A percentile compares a stretch with the other conserved stretches of the same genome.
Evolutionary conservation across 1,140 invertebrate genomes (phyloP).

Genomic region (Eulimnadia texana): DNA sequence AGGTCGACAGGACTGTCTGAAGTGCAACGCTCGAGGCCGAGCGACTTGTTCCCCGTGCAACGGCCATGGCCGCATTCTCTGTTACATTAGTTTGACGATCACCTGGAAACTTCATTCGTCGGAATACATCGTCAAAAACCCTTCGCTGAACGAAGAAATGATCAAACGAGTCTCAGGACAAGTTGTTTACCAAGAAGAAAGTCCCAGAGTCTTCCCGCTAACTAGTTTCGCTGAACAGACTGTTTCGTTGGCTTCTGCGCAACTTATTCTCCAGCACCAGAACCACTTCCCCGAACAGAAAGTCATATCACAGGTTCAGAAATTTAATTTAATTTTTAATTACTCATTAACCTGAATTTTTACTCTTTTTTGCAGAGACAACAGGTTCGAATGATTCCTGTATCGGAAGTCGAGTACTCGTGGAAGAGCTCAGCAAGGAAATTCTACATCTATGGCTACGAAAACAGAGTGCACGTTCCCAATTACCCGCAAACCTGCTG

Average conservation of each 20-base stretch:
- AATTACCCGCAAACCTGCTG: constrained; percentile 41
- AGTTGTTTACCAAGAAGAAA: constrained; percentile 37
- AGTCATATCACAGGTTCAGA: constrained; percentile 32
- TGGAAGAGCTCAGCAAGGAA: constrained; percentile 30
- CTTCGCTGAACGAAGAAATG: constrained; percentile 34
- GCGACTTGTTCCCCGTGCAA: constrained; percentile 33
- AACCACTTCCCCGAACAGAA: constrained; percentile 28
- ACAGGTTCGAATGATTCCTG: constrained; percentile 35
- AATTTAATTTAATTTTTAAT: background rate
- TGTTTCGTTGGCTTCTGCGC: constrained; percentile 36
- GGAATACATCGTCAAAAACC: constrained; percentile 32
- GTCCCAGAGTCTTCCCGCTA: constrained; percentile 32
- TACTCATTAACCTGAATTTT: background rate
- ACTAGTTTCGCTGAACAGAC: constrained; percentile 37
- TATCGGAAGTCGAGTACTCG: constrained; percentile 32
- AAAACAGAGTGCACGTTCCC: constrained; percentile 34
- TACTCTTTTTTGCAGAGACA: constrained; percentile 30
- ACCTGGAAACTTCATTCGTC: constrained; percentile 34
- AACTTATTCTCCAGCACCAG: constrained; percentile 31
- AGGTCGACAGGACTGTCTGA: constrained; percentile 31
- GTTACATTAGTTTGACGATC: constrained; percentile 35
- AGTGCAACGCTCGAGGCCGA: constrained; percentile 34
- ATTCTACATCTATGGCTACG: constrained; percentile 38
- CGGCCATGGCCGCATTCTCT: constrained; percentile 34
- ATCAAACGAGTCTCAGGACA: constrained; percentile 35